Percentiles rank a stretch among this genome's conserved stretches.
Evolutionary conservation across 1,140 invertebrate species (phyloP).

Genomic region (Helicorthomorpha holstii): DNA sequence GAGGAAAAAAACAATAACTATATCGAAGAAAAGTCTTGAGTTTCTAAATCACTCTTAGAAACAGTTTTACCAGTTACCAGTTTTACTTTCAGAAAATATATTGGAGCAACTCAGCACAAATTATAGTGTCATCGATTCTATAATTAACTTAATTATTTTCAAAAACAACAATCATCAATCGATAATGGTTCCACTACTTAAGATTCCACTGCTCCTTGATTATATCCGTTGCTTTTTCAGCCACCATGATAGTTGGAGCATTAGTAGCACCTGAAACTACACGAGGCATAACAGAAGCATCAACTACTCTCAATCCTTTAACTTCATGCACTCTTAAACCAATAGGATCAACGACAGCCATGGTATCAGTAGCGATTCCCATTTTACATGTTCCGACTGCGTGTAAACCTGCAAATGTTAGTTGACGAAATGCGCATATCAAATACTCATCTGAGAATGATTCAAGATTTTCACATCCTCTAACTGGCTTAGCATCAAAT

Average conservation of each 20-base stretch:
- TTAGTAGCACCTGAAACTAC: conserved; percentile 18
- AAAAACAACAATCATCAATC: too few relatives aligned
- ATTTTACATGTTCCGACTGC: conserved; percentile 69
- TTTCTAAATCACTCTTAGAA: too few relatives aligned
- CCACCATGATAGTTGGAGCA: conserved; percentile 21
- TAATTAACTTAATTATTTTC: too few relatives aligned
- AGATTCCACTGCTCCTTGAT: too few relatives aligned
- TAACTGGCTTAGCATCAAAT: too few relatives aligned
- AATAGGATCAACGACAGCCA: conserved; percentile 35
- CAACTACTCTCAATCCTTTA: conserved; percentile 18
- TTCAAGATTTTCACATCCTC: conserved; percentile 48
- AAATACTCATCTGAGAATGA: conserved; percentile 62
- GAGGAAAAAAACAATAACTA: too few relatives aligned
- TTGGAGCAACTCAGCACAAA: too few relatives aligned
- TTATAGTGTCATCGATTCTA: too few relatives aligned
- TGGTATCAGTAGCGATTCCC: conserved; percentile 43
- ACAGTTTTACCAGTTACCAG: too few relatives aligned
- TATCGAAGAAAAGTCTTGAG: too few relatives aligned
- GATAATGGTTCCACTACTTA: too few relatives aligned
- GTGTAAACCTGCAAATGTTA: conserved; percentile 53
- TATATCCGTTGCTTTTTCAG: conserved; percentile 20
- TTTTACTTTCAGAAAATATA: too few relatives aligned
- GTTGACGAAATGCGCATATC: conserved; percentile 38
- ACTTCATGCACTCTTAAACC: conserved; percentile 19
- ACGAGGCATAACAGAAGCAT: conserved; percentile 19